Percentiles rank a stretch among this genome's conserved stretches.
phyloP scores from a whole-genome alignment of 2,797 vertebrate species.

The Myotis pilosus region DNA sequence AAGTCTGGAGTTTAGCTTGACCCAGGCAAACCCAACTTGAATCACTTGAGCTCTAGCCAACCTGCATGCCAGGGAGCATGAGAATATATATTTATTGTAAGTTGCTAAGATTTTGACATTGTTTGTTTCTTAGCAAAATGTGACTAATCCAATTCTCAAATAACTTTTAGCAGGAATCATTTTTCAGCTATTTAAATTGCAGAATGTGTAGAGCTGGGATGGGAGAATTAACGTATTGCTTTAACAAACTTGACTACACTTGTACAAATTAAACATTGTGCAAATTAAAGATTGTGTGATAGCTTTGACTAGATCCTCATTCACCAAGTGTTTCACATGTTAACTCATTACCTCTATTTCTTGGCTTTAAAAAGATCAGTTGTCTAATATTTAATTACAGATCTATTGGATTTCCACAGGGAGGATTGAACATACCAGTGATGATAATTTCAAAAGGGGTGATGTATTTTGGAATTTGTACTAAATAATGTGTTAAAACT shows the following conservation, averaged over 20 bases:
- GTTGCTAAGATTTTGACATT: neutral
- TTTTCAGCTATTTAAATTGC: slow-evolving; percentile 1
- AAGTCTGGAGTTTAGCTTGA: neutral
- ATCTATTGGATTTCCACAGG: neutral
- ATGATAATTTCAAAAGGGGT: neutral
- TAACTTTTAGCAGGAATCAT: neutral
- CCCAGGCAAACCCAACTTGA: neutral
- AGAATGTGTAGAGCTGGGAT: neutral
- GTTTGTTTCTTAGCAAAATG: neutral
- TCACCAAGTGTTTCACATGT: neutral
- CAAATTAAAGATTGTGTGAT: neutral
- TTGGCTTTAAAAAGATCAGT: neutral
- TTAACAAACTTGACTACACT: neutral
- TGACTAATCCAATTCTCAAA: neutral
- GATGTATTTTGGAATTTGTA: neutral
- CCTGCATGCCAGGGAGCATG: neutral
- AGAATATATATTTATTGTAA: neutral
- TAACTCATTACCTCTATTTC: neutral
- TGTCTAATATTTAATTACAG: neutral
- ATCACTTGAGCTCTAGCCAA: neutral
- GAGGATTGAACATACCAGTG: neutral
- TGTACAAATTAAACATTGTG: neutral
- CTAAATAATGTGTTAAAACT: neutral
- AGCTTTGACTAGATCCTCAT: neutral
- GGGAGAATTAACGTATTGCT: neutral